Conservation (phyloP, 2,888 invertebrate genomes). For the Endomychus coccineus region DNA sequence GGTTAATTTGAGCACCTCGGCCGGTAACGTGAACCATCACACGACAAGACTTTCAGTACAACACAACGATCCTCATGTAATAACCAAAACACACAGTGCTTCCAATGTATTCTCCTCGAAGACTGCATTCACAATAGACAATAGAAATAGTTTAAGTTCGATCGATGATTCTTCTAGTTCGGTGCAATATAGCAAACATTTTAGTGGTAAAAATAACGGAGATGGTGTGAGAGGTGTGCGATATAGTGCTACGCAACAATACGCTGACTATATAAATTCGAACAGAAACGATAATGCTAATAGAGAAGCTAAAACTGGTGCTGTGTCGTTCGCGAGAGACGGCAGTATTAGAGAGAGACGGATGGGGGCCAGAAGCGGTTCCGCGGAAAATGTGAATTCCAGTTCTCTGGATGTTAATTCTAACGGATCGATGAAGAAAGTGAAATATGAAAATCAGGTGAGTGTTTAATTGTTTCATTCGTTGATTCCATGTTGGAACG, state of each 20-base stretch:
- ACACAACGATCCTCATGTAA: slow-evolving; percentile 8
- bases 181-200: slow-evolving; percentile 31
- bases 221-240: slow-evolving; percentile 16
- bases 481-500: too few relatives aligned
- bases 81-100: slow-evolving; percentile 40
- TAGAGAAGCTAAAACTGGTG: neutral
- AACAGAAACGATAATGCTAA: neutral
- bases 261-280: slow-evolving; percentile 5
- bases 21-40: neutral
- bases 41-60: slow-evolving; percentile 1
- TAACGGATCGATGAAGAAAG: slow-evolving; percentile 38
- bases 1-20: too few relatives aligned
- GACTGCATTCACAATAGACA: slow-evolving; percentile 16
- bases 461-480: too few relatives aligned
- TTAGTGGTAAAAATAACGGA: slow-evolving; percentile 18
- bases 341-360: slow-evolving; percentile 12
- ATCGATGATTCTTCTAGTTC: slow-evolving; percentile 29
- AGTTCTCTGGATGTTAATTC: slow-evolving; percentile 31
- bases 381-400: slow-evolving; percentile 38
- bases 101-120: slow-evolving; percentile 33
- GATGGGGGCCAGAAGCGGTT: slow-evolving; percentile 15
- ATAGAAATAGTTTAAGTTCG: slow-evolving; percentile 32
- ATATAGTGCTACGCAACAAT: slow-evolving; percentile 12
- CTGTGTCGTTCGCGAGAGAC: slow-evolving; percentile 6
- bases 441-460: slow-evolving; percentile 42